phyloP scores from a whole-genome alignment of 2,888 invertebrate genomes.

The Calliphora vomitoria region DNA sequence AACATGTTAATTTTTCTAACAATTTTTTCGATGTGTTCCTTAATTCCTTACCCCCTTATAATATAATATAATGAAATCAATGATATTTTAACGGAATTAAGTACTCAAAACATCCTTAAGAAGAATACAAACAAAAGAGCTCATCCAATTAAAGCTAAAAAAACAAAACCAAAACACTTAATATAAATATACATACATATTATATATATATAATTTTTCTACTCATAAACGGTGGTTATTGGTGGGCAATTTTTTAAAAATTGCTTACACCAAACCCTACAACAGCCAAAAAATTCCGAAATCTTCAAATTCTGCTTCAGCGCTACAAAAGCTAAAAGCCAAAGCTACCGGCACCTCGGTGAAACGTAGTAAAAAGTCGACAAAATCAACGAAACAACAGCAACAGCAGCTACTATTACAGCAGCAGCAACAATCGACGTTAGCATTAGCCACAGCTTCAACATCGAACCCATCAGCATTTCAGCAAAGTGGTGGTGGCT shows the following conservation, averaged over 20 bases:
- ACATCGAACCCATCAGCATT: slow-evolving; percentile 66
- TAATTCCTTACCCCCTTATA: slow-evolving; percentile 41
- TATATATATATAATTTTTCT: slow-evolving; percentile 50
- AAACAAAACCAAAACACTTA: background rate
- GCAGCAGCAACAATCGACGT: slow-evolving; percentile 39
- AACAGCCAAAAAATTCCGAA: slow-evolving; percentile 82
- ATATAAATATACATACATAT: slow-evolving; percentile 1
- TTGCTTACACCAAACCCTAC: slow-evolving; percentile 76
- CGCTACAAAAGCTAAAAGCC: slow-evolving; percentile 83
- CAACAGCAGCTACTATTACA: slow-evolving; percentile 62
- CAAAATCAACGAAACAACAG: slow-evolving; percentile 73
- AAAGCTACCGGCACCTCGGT: slow-evolving; percentile 80
- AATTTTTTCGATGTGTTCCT: slow-evolving; percentile 55
- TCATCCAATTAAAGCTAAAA: slow-evolving; percentile 8
- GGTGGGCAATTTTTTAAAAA: slow-evolving; percentile 79
- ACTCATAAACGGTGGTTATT: slow-evolving; percentile 67
- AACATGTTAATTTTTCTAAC: slow-evolving; percentile 54
- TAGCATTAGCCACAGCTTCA: slow-evolving; percentile 71
- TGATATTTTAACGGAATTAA: slow-evolving; percentile 52
- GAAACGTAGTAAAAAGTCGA: slow-evolving; percentile 77
- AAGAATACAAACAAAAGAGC: slow-evolving; percentile 36
- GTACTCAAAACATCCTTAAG: slow-evolving; percentile 46
- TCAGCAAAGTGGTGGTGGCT: slow-evolving; percentile 72
- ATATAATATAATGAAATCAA: slow-evolving; percentile 10
- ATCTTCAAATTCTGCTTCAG: slow-evolving; percentile 80